Base-by-base conservation (phyloP, 1,140 invertebrate species). In the Mizuhopecten yessoensis region DNA sequence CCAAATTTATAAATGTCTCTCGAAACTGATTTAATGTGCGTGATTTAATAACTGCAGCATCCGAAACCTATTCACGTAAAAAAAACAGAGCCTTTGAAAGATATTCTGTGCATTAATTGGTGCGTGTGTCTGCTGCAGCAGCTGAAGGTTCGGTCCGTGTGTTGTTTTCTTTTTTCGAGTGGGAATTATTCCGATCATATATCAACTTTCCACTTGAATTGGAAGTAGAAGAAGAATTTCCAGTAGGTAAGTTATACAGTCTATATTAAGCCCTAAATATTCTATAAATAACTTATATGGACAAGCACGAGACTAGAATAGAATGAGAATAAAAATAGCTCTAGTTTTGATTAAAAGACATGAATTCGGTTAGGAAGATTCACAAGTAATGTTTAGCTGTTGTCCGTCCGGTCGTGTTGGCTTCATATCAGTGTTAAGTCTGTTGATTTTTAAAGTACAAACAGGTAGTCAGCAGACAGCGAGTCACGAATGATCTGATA, bases 221-320 rank as follows among this genome's bases (percentile, higher is more conserved):
- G 42, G 42, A 45, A 17, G 42, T 45, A 20, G n/a, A 29, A 5
- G 23, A 7, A 7, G 29, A 75, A 23, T 75, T 17, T 75, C 0
- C n/a, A 29, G 20, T 17, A 75, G 57, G 57, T 75, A 75, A 75
- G 57, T 75, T n/a, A 29, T 75, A 29, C 29, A n/a, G 1, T 75
- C 23, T 75, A 75, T 29, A 75, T 75, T 29, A 75, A 75, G 5
- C 23, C 57, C 57, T 29, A 29, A 75, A 75, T n/a, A 3, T 75
- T n/a, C 57, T 75, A 75, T 75, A 75, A 75, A 75, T 75, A 75
- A n/a, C n/a, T 75, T 29, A 29, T 75, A 75, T 75, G 1, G n/a
- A n/a, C 57, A 75, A 75, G n/a, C n/a, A 29, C 5, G 57, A 75
- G 57, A n/a, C 57, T 17, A 17, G 29, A 75, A 75, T 75, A 29